phyloP scores from a whole-genome alignment of 2,797 vertebrate genomes.

The Gymnoscopelus microlampas region DNA sequence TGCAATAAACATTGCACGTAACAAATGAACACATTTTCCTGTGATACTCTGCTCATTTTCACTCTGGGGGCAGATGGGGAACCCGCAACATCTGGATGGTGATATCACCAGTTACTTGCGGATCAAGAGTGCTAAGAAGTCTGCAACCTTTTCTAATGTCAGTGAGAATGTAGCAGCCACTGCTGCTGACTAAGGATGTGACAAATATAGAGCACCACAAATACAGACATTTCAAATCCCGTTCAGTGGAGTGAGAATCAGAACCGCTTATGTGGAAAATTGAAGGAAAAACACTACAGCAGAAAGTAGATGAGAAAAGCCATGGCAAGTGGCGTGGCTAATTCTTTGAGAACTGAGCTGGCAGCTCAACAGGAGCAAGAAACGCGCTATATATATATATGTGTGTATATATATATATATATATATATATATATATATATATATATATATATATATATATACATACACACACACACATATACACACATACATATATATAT shows the following conservation, averaged over 20 bases:
- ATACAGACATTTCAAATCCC: conserved; percentile 65
- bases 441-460: conserved; percentile 15
- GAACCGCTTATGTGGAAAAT: conserved; percentile 77
- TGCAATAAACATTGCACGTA: conserved; percentile 91
- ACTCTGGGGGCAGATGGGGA: conserved; percentile 80
- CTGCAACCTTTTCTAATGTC: conserved; percentile 36
- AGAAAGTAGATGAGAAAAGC: conserved; percentile 69
- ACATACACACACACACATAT: conserved; percentile 18
- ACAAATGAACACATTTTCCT: conserved; percentile 91
- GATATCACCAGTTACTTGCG: conserved; percentile 78
- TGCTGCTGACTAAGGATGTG: conserved; percentile 57
- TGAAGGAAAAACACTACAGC: conserved; percentile 72
- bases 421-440: conserved; percentile 15
- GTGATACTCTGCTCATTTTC: conserved; percentile 80
- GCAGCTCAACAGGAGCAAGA: conserved; percentile 54
- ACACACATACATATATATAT: conserved; percentile 12
- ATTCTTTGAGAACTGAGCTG: conserved; percentile 67
- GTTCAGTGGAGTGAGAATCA: conserved; percentile 55
- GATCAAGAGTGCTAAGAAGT: conserved; percentile 73
- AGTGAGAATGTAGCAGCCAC: conserved; percentile 35
- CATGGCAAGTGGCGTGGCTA: conserved; percentile 64
- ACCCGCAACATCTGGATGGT: conserved; percentile 88
- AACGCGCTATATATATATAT: conserved; percentile 16
- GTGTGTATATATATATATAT: conserved; percentile 21
- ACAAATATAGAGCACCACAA: conserved; percentile 52